phyloP scores from a whole-genome alignment of 2,797 vertebrate genomes.

The Hippopotamyrus pictus region DNA sequence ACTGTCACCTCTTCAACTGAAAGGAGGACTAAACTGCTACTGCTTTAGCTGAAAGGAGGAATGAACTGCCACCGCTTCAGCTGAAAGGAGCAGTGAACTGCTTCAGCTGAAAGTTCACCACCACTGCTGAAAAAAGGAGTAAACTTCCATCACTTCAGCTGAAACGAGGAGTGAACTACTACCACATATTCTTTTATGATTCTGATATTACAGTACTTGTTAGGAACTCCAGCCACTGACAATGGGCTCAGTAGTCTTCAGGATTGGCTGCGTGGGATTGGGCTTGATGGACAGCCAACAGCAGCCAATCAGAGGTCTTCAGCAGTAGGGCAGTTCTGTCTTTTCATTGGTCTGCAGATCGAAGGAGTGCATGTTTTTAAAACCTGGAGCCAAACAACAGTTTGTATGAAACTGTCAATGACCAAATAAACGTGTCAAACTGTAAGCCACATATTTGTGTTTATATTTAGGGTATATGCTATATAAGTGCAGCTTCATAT shows the following conservation, averaged over 20 bases:
- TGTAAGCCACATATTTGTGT: not conserved
- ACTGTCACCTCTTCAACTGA: slow-evolving; percentile 63
- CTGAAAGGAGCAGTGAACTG: not conserved
- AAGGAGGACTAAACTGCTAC: not conserved
- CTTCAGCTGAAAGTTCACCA: not conserved
- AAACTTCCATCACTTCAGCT: not conserved
- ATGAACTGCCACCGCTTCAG: not conserved
- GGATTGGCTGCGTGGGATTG: not conserved
- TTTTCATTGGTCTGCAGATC: not conserved
- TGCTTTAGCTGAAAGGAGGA: not conserved
- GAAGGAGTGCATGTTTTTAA: not conserved
- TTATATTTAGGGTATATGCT: not conserved
- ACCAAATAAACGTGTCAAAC: not conserved
- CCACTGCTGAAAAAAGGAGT: not conserved
- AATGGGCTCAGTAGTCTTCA: not conserved
- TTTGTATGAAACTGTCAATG: not conserved
- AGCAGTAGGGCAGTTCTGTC: not conserved
- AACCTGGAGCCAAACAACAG: not conserved
- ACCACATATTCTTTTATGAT: not conserved
- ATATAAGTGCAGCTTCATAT: not conserved
- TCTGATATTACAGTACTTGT: not conserved
- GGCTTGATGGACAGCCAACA: not conserved
- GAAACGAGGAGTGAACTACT: not conserved
- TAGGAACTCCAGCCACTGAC: not conserved
- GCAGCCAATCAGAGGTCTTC: not conserved